Conservation (phyloP, 2,888 invertebrate genomes). For the Blera fallax region DNA sequence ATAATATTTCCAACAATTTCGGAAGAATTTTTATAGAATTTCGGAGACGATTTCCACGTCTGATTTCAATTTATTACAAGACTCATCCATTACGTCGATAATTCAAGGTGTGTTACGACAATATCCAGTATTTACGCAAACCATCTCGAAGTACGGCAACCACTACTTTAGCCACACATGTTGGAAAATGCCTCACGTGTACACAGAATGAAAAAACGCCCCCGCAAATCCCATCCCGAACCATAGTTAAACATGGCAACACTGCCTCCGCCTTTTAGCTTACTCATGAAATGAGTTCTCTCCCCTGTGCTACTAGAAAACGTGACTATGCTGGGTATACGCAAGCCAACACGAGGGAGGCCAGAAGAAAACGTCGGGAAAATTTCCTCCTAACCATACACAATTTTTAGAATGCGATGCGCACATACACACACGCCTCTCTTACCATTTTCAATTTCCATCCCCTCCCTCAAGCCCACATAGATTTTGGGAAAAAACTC, state of each 20-base stretch:
- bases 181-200: not conserved
- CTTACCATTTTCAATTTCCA: not conserved
- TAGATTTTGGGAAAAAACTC: slow-evolving; percentile 37
- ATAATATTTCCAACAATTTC: too few relatives aligned
- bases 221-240: not conserved
- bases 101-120: too few relatives aligned
- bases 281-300: slow-evolving; percentile 35
- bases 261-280: slow-evolving; percentile 3
- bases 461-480: not conserved
- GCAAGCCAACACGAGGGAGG: slow-evolving; percentile 8
- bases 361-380: not conserved
- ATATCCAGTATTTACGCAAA: too few relatives aligned
- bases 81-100: too few relatives aligned
- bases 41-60: too few relatives aligned
- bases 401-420: slow-evolving; percentile 40
- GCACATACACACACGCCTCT: slow-evolving; percentile 17
- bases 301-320: slow-evolving; percentile 31
- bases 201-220: not conserved
- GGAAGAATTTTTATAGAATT: too few relatives aligned
- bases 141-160: not conserved
- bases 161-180: not conserved
- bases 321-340: slow-evolving; percentile 39
- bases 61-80: too few relatives aligned
- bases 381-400: slow-evolving; percentile 30
- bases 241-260: slow-evolving; percentile 51